phyloP scores from a whole-genome alignment of 1,140 invertebrate genomes.

The Lasioglossum albipes region DNA sequence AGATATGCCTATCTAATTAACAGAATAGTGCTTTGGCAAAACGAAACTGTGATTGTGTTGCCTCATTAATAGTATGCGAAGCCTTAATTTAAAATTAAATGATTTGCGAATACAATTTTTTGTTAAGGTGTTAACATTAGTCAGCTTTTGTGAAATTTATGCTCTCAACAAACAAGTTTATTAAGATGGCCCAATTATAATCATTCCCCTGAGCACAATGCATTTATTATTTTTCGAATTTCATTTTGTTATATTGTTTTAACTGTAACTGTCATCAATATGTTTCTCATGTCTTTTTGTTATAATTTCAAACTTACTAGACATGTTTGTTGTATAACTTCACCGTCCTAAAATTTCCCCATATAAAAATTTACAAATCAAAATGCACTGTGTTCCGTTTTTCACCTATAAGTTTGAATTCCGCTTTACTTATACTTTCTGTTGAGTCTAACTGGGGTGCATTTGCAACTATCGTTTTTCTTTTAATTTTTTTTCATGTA shows the following conservation, averaged over 20 bases:
- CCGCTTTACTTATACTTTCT: slow-evolving; percentile 74
- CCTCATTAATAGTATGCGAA: slow-evolving; percentile 50
- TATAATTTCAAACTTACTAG: slow-evolving; percentile 19
- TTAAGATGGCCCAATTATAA: slow-evolving; percentile 40
- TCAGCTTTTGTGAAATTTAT: slow-evolving; percentile 58
- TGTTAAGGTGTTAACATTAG: slow-evolving; percentile 46
- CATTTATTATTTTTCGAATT: slow-evolving; percentile 47
- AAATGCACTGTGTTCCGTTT: slow-evolving; percentile 67
- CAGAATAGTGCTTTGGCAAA: slow-evolving; percentile 56
- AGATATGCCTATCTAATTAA: slow-evolving; percentile 53
- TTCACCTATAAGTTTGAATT: slow-evolving; percentile 57
- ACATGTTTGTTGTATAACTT: slow-evolving; percentile 9
- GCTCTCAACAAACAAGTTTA: slow-evolving; percentile 46
- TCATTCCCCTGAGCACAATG: slow-evolving; percentile 54
- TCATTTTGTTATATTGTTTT: background rate
- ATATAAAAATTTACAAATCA: slow-evolving; percentile 23
- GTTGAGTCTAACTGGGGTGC: slow-evolving; percentile 79
- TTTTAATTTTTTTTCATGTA: slow-evolving; percentile 45
- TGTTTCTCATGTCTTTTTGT: slow-evolving; percentile 10
- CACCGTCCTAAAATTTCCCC: slow-evolving; percentile 31
- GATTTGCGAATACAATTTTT: slow-evolving; percentile 28
- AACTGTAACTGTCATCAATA: background rate
- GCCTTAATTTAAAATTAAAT: slow-evolving; percentile 18
- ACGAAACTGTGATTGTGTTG: slow-evolving; percentile 56
- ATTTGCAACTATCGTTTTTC: slow-evolving; percentile 78